Conservation (phyloP, 2,113 vertebrate species). For the Puntigrus tetrazona region DNA sequence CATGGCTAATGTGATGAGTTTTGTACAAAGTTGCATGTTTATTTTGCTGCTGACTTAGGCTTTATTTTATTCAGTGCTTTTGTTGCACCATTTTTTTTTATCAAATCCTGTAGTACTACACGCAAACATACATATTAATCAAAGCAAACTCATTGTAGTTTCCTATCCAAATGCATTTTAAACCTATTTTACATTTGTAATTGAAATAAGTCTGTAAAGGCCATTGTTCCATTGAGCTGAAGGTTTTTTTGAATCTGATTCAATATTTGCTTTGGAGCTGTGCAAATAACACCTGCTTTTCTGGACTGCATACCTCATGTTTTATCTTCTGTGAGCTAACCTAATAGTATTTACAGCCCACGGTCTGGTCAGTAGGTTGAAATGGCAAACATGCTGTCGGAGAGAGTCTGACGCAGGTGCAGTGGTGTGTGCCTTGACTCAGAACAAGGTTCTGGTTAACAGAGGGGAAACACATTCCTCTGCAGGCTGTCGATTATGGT, state of each 20-base stretch:
- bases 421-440: constrained; percentile 14
- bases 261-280: constrained; percentile 54
- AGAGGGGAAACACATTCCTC: constrained; percentile 26
- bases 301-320: constrained; percentile 56
- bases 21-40: not conserved
- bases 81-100: not conserved
- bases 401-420: not conserved
- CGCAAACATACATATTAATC: not conserved
- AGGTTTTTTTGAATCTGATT: constrained; percentile 41
- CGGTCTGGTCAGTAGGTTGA: not conserved
- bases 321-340: constrained; percentile 58
- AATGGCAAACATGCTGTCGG: constrained; percentile 24
- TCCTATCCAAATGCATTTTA: not conserved
- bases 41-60: not conserved
- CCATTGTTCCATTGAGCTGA: constrained; percentile 2
- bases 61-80: not conserved
- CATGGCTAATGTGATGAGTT: not conserved
- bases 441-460: constrained; percentile 9
- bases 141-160: not conserved
- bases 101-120: not conserved
- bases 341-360: constrained; percentile 43
- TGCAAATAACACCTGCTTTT: constrained; percentile 56
- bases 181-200: not conserved
- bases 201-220: not conserved
- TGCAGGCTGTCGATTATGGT: constrained; percentile 18